phyloP scores from a whole-genome alignment of 2,888 invertebrate genomes.

The Noctua fimbriata region DNA sequence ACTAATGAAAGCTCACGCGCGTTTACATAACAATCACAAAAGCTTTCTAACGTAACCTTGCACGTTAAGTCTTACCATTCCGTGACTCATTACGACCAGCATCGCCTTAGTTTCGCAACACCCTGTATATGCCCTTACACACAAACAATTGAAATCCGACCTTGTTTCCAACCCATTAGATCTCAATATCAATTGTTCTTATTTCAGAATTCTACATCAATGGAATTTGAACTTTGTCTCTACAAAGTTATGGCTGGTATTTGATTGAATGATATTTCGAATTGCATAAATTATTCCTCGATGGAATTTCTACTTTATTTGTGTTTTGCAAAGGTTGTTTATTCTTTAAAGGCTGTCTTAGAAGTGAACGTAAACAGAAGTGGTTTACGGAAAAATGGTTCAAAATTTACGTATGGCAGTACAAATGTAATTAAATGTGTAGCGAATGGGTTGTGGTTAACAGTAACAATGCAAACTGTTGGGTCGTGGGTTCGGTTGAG shows the following conservation, averaged over 20 bases:
- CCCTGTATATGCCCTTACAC: conserved; percentile 60
- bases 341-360: conserved; percentile 41
- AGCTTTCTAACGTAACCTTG: conserved; percentile 78
- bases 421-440: conserved; percentile 65
- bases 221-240: conserved; percentile 51
- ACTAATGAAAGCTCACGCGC: conserved; percentile 62
- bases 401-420: conserved; percentile 63
- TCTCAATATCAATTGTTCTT: conserved; percentile 56
- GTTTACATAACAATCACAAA: conserved; percentile 63
- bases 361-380: conserved; percentile 70
- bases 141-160: conserved; percentile 67
- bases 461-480: conserved; percentile 23
- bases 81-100: conserved; percentile 69
- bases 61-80: conserved; percentile 61
- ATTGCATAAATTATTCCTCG: conserved; percentile 27
- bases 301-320: conserved; percentile 50
- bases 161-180: conserved; percentile 63
- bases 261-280: conserved; percentile 36
- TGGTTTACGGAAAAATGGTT: conserved; percentile 68
- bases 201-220: conserved; percentile 28
- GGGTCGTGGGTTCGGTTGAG: conserved; percentile 1
- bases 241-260: conserved; percentile 34
- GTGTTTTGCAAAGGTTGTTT: conserved; percentile 38
- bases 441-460: conserved; percentile 40
- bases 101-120: conserved; percentile 68